Conservation (phyloP, 2,113 vertebrate species). For the Emydura subglobosa region DNA sequence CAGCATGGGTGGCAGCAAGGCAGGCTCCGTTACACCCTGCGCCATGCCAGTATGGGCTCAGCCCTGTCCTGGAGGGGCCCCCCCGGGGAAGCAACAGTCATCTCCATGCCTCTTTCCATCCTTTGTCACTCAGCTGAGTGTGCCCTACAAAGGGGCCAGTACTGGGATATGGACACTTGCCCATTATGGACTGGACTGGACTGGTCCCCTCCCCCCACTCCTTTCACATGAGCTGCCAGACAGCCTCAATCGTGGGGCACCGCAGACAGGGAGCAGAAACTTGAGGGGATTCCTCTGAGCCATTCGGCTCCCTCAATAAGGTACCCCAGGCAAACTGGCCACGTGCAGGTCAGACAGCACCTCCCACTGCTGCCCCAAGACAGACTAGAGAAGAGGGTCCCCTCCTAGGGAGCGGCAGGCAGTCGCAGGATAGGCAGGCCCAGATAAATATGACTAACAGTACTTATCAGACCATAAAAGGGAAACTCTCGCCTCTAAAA, state of each 20-base stretch:
- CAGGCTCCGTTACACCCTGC: not conserved
- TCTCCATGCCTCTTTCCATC: not conserved
- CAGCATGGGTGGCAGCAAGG: too few relatives aligned
- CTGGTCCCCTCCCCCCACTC: too few relatives aligned
- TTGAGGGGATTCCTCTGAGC: not conserved
- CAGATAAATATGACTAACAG: rapidly evolving
- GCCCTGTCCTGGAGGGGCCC: not conserved
- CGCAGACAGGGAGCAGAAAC: not conserved
- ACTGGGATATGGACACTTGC: not conserved
- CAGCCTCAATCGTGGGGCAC: not conserved
- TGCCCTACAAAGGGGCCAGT: not conserved
- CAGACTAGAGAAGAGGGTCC: too few relatives aligned
- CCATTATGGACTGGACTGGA: not conserved
- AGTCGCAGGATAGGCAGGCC: not conserved
- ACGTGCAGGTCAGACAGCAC: not conserved
- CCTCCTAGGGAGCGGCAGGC: not conserved
- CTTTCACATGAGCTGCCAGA: not conserved
- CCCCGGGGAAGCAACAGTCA: not conserved
- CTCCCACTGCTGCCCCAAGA: not conserved
- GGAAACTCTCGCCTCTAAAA: not conserved
- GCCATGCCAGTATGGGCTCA: not conserved
- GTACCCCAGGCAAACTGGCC: not conserved
- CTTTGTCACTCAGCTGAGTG: not conserved
- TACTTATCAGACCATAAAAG: not conserved
- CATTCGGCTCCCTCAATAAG: not conserved